phyloP scores from a whole-genome alignment of 2,888 invertebrate genomes.

The Ommatoiulus sabulosus region DNA sequence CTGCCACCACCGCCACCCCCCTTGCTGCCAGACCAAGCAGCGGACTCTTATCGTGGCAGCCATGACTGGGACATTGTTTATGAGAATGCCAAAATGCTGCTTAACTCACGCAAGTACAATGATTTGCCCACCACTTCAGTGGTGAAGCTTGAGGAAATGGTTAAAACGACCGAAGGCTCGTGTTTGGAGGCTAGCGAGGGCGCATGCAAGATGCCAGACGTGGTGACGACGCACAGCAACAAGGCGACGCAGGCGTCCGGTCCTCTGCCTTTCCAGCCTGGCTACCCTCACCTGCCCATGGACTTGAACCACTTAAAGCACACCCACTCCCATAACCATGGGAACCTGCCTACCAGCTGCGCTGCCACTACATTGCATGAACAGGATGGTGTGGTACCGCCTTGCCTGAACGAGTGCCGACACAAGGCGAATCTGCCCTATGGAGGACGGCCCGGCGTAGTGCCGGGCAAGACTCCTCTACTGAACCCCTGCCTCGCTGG shows the following conservation, averaged over 20 bases:
- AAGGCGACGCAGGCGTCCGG: constrained; percentile 8
- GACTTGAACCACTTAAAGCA: background rate
- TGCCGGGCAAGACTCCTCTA: background rate
- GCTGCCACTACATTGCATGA: background rate
- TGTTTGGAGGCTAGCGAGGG: background rate
- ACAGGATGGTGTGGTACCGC: background rate
- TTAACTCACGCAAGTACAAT: constrained; percentile 62
- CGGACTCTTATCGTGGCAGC: constrained; percentile 64
- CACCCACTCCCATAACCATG: background rate
- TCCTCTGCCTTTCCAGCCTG: background rate
- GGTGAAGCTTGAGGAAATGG: background rate
- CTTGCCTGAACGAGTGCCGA: constrained; percentile 46
- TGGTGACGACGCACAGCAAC: background rate
- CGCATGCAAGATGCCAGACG: background rate
- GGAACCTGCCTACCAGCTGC: background rate
- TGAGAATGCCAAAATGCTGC: constrained; percentile 63
- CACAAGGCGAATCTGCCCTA: background rate
- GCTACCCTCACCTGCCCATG: constrained; percentile 3
- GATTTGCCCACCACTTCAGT: background rate
- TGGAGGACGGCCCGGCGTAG: background rate
- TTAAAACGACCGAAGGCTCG: background rate
- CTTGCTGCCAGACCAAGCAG: background rate
- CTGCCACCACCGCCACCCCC: background rate
- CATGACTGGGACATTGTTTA: constrained; percentile 67
- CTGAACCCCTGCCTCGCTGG: no score